These are phyloP conservation scores for Mactromeris polynyma DNA, from an alignment of 2,888 invertebrate genomes.

Conservation along the genomic window DNA sequence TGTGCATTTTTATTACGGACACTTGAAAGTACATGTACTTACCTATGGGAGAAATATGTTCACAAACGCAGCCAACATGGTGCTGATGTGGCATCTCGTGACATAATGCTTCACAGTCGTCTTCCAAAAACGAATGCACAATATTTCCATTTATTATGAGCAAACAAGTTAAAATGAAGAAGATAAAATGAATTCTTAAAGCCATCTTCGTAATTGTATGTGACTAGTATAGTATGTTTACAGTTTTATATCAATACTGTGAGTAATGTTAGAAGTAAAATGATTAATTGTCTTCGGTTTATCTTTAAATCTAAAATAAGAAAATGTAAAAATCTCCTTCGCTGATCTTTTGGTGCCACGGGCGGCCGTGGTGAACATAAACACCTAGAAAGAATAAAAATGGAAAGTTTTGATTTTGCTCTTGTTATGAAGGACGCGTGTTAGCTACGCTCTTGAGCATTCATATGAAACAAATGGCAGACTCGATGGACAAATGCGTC, in stretches of 20 bases:
- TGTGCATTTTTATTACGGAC: too few species aligned
- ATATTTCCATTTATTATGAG: neutral
- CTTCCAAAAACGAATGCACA: neutral
- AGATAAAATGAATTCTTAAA: neutral
- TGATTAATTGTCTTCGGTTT: neutral
- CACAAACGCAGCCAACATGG: neutral
- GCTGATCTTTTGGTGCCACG: neutral
- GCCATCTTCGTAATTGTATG: neutral
- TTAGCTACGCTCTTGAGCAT: neutral
- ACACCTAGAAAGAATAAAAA: too few species aligned
- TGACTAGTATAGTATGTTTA: neutral
- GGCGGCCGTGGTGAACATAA: neutral
- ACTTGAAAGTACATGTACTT: too few species aligned
- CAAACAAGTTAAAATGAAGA: neutral
- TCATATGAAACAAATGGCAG: neutral
- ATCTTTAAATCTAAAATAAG: neutral
- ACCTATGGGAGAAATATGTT: neutral
- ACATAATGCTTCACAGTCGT: neutral
- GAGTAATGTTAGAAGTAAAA: neutral
- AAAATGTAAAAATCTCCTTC: neutral
- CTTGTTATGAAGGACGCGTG: neutral
- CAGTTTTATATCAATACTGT: neutral
- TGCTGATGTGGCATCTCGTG: neutral
- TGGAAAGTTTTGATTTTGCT: too few species aligned
- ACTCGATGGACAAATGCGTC: neutral